Base-by-base conservation (phyloP, 2,888 invertebrate genomes). In the Galeopsomyia nigrocyanea region DNA sequence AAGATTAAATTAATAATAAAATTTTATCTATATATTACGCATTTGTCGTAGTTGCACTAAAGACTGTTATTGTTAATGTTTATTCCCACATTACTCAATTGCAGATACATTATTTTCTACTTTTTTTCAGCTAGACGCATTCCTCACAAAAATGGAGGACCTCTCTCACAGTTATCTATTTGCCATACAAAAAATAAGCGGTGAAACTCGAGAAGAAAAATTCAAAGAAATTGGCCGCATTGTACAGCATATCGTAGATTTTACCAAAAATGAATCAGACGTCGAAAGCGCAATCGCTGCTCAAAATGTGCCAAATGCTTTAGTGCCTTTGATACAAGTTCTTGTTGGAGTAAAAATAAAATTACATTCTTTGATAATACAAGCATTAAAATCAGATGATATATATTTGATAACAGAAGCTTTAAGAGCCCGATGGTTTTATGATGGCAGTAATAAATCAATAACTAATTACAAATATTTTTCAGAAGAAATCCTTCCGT, bases 381-480 rank as follows among this genome's bases (percentile, higher is more conserved):
- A 81, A 7, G 82, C 84, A 0, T 77, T 87, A 0, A 83, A 80
- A 66, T 84, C 85, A 2, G 80, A 82, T 1, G 82, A 86, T 65
- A 10, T 61, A 16, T 65, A 76, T n/a, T 60, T 86, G 1, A 78
- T 83, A n/a, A 75, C 76, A 7, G 78, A 78, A 50, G 86, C 83
- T 1, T 65, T 87, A 3, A 78, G 79, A 17, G 80, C 80, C 0
- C 72, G 67, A 0, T 82, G 83, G 81, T 82, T 86, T 47, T 86
- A 84, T 68, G 71, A 81, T 16, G 81, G 80, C 0, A 78, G 75
- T 2, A 65, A 81, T 56, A 68, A 72, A 5, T 57, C 75, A 0
- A 53, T 83, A 0, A 74, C 82, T 2, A 81, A 81, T 56, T 77
- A 78, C 9, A 55, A 77, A 0, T 84, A 82, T 62, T 84, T 84